A percentile compares a stretch with the other conserved stretches of the same genome.
Evolutionary conservation across 2,888 invertebrate species (phyloP).

Genomic region (Pocota personata): DNA sequence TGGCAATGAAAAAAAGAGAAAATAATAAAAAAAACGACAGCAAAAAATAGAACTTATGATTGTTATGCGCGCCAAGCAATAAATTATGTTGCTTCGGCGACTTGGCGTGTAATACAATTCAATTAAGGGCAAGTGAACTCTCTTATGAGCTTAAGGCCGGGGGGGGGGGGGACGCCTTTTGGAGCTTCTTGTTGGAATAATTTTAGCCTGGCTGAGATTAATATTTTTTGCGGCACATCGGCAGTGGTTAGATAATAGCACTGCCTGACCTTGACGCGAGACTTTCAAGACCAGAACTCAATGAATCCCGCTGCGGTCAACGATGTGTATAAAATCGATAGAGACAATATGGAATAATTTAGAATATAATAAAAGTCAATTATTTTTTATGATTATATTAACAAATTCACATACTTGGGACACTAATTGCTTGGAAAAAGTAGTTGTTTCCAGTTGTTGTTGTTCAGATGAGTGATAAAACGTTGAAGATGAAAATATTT

Average conservation of each 20-base stretch:
- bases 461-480: background rate
- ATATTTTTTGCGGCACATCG: slow-evolving; percentile 3
- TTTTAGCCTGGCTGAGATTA: slow-evolving; percentile 2
- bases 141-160: background rate
- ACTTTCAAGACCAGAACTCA: slow-evolving; percentile 48
- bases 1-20: background rate
- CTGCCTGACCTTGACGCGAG: slow-evolving; percentile 50
- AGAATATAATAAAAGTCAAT: background rate
- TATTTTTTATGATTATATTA: no score
- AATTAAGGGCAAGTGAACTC: slow-evolving; percentile 55
- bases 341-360: background rate
- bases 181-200: slow-evolving; percentile 11
- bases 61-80: slow-evolving; percentile 41
- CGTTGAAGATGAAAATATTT: background rate
- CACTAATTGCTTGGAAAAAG: background rate
- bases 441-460: background rate
- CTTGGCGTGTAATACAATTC: slow-evolving; percentile 21
- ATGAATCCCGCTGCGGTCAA: slow-evolving; percentile 8
- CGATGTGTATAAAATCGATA: slow-evolving; percentile 56
- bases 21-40: slow-evolving; percentile 4
- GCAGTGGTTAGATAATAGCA: slow-evolving; percentile 56
- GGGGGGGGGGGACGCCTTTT: background rate
- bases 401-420: slow-evolving; percentile 31
- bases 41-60: slow-evolving; percentile 52
- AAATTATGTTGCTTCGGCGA: slow-evolving; percentile 17